These are phyloP conservation scores for Atherinomorus stipes DNA, from an alignment of 2,113 vertebrate genomes.

Conservation along the genomic window DNA sequence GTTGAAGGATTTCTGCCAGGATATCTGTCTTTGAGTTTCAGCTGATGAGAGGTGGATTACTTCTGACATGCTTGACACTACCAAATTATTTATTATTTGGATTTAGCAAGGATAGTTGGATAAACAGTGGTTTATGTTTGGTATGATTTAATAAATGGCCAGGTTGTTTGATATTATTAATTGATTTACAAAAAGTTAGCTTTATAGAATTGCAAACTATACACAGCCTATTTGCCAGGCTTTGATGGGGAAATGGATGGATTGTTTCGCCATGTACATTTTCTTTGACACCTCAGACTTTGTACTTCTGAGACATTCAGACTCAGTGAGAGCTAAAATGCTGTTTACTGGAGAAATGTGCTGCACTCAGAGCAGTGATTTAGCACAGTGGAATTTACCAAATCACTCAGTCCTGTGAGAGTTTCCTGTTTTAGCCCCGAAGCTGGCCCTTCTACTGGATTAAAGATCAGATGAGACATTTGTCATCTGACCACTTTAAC, in stretches of 20 bases:
- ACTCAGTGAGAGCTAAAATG: constrained; percentile 40
- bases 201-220: not conserved
- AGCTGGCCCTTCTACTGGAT: constrained; percentile 62
- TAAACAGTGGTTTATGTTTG: not conserved
- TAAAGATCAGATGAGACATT: constrained; percentile 81
- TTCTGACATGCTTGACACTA: constrained; percentile 59
- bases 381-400: constrained; percentile 68
- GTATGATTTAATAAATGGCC: not conserved
- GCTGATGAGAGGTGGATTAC: constrained; percentile 49
- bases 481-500: constrained; percentile 81
- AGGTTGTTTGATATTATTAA: not conserved
- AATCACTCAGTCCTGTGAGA: constrained; percentile 67
- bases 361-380: constrained; percentile 59
- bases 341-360: constrained; percentile 47
- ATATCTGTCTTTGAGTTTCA: constrained; percentile 54
- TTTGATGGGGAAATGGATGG: not conserved
- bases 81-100: constrained; percentile 38
- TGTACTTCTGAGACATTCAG: constrained; percentile 12
- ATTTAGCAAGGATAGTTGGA: not conserved
- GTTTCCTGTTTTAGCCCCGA: constrained; percentile 69
- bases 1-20: constrained; percentile 64
- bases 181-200: not conserved
- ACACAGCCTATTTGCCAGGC: too few relatives aligned
- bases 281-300: constrained; percentile 19
- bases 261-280: not conserved